These are phyloP conservation scores for Cryptoprocta ferox DNA, from an alignment of 2,797 vertebrate genomes.

Conservation along the genomic window DNA sequence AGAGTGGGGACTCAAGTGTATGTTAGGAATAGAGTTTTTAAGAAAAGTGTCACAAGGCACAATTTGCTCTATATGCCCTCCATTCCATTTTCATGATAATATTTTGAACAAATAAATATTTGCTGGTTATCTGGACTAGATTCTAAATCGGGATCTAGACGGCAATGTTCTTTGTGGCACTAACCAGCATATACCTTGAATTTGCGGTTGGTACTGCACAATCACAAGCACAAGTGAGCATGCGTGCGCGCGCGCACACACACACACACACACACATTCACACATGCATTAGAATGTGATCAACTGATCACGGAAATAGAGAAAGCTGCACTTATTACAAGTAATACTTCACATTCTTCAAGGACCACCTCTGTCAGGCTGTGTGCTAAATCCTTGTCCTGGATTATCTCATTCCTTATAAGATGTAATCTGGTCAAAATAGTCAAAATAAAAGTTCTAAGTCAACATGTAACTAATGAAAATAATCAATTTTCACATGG, in stretches of 20 bases:
- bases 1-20: background rate
- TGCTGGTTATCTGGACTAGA: background rate
- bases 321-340: background rate
- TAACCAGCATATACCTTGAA: background rate
- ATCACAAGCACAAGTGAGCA: background rate
- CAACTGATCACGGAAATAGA: background rate
- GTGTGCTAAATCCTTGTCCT: background rate
- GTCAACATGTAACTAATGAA: background rate
- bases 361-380: background rate
- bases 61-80: background rate
- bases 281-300: background rate
- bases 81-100: background rate
- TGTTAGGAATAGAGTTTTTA: background rate
- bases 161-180: background rate
- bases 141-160: background rate
- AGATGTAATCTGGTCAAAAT: background rate
- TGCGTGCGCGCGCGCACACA: rapidly evolving
- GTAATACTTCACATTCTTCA: background rate
- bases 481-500: background rate
- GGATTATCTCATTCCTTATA: background rate
- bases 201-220: background rate
- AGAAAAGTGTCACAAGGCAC: background rate
- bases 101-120: constrained; percentile 2
- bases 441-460: background rate
- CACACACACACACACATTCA: background rate